phyloP scores from a whole-genome alignment of 2,113 vertebrate species.

The Albula goreensis region DNA sequence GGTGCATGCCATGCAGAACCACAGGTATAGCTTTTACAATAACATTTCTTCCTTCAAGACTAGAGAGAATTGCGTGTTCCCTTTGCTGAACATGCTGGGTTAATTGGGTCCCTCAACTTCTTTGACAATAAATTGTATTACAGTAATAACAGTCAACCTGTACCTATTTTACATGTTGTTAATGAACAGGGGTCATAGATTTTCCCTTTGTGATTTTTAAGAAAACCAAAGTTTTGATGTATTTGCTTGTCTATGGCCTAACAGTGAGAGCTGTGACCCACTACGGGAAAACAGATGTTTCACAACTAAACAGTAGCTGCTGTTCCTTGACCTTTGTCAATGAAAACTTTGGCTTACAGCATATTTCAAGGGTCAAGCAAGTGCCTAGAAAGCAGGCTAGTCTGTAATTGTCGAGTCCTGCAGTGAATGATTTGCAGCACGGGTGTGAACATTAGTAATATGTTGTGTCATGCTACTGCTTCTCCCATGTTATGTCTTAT shows the following conservation, averaged over 20 bases:
- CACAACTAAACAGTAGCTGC: neutral
- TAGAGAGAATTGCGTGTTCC: neutral
- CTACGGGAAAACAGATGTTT: neutral
- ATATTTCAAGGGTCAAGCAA: neutral
- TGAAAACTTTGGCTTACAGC: neutral
- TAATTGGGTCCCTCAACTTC: neutral
- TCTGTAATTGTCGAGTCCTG: neutral
- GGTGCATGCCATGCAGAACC: neutral
- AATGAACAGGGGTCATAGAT: neutral
- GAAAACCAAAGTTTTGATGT: neutral
- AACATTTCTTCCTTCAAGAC: neutral
- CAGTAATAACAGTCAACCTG: neutral
- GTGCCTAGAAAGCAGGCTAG: neutral
- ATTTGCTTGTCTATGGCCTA: neutral
- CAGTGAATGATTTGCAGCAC: neutral
- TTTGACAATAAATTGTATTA: neutral
- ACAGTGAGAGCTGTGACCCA: neutral
- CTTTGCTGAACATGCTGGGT: neutral
- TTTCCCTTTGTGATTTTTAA: neutral
- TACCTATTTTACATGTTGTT: neutral
- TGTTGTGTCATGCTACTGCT: neutral
- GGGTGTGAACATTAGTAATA: neutral
- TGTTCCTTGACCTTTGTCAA: neutral
- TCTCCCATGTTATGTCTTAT: neutral
- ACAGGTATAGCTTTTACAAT: neutral